Base-by-base conservation (phyloP, 2,888 invertebrate species). In the Psylliodes chrysocephalus region DNA sequence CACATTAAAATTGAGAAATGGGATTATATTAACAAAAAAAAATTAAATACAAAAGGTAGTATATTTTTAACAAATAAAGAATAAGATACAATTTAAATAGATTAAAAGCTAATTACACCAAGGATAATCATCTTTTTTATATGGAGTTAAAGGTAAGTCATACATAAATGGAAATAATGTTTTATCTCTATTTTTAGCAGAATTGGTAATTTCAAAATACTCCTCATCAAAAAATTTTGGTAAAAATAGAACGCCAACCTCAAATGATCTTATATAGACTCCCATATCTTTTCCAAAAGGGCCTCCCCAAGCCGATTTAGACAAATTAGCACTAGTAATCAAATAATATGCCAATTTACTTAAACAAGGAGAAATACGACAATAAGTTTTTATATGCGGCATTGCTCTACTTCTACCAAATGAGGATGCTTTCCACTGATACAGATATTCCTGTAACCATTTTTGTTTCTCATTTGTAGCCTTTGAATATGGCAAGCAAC, bases 291-390 rank as follows among this genome's bases (percentile, higher is more conserved):
- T 74, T 40, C 86, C 87, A 65, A 86, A 88, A 68, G 88, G 89
- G 6, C 86, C 81, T 38, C 98, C 98, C 98, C 98, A 98, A 0
- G 98, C 98, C 0, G 98, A 95, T 84, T 97, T 98, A 8, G 98
- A 98, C 25, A 98, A 84, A 84, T 99, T 99, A 0, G 94, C 95
- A 56, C 97, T 97, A 0, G 96, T 96, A 0, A 98, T 83, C 0
- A 94, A 82, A 79, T 93, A 95, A 90, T 91, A 98, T 0, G 94
- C 90, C 2, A 92, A 85, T 71, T 84, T 82, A n/a, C 82, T 83
- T 62, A 83, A 79, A 77, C 91, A 89, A 0, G 90, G 89, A 0
- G 92, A 91, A 1, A 90, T 82, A 7, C 97, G 86, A 0, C 90
- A 88, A 80, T 97, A 98, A 0, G 91, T 89, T 82, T 99, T 99